Percentiles rank a stretch among this genome's conserved stretches.
phyloP scores from a whole-genome alignment of 2,888 invertebrate species.

The Chrysina gloriosa region DNA sequence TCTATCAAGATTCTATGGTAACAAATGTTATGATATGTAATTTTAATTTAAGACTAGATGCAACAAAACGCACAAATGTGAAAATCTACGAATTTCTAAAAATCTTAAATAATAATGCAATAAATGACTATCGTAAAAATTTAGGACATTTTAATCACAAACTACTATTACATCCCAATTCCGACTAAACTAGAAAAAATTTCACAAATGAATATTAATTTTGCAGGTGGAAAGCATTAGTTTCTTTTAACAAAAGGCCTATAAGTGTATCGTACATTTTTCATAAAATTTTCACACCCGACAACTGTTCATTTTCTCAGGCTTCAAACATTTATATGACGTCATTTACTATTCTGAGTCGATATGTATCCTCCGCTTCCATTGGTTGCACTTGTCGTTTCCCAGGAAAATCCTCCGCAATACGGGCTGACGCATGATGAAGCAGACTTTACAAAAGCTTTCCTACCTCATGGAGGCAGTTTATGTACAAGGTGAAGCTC shows the following conservation, averaged over 20 bases:
- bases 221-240: not conserved
- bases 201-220: no score
- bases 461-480: not conserved
- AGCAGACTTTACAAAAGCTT: not conserved
- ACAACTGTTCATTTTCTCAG: conserved; percentile 49
- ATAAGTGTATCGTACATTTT: not conserved
- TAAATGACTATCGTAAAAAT: no score
- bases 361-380: conserved; percentile 46
- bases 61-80: no score
- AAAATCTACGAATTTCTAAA: no score
- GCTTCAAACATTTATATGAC: conserved; percentile 45
- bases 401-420: conserved; percentile 43
- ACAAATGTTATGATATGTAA: no score
- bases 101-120: no score
- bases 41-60: no score
- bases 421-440: not conserved
- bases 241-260: not conserved
- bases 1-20: no score
- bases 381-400: conserved; percentile 50
- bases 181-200: no score
- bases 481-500: no score
- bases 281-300: conserved; percentile 15
- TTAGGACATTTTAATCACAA: no score
- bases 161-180: no score
- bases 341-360: conserved; percentile 47